These are phyloP conservation scores for Poecilia latipinna DNA, from an alignment of 2,113 vertebrate species.

Conservation along the genomic window DNA sequence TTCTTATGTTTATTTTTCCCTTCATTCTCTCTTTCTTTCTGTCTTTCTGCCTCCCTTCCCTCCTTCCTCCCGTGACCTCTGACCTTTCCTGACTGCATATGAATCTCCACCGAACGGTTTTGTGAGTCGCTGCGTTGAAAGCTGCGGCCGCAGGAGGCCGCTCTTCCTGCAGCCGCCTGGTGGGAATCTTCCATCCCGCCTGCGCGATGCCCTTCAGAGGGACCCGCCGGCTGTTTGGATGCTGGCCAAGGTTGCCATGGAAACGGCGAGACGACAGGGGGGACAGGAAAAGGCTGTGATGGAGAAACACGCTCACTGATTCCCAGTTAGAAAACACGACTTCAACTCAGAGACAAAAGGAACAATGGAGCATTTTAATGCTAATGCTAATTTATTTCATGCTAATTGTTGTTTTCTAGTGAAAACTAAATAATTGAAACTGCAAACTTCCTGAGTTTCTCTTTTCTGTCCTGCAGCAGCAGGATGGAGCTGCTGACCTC, in stretches of 20 bases:
- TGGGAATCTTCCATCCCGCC: slow-evolving; percentile 70
- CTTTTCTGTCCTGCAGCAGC: neutral
- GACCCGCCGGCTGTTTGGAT: slow-evolving; percentile 72
- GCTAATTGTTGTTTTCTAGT: neutral
- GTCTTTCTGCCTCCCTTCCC: too few species aligned
- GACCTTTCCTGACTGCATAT: too few species aligned
- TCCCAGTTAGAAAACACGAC: slow-evolving; percentile 2
- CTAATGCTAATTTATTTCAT: neutral
- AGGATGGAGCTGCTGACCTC: slow-evolving; percentile 6
- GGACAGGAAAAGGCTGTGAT: slow-evolving; percentile 47
- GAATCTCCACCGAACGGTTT: too few species aligned
- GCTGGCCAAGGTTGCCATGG: slow-evolving; percentile 77
- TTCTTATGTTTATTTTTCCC: too few species aligned
- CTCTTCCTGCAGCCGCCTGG: slow-evolving; percentile 53
- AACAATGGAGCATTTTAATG: neutral
- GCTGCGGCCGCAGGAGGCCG: too few species aligned
- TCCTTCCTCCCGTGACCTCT: too few species aligned
- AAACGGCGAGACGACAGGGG: slow-evolving; percentile 67
- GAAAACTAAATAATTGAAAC: slow-evolving; percentile 4
- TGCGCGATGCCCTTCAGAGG: slow-evolving; percentile 74
- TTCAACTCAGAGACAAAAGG: neutral
- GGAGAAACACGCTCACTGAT: slow-evolving; percentile 30
- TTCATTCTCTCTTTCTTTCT: too few species aligned
- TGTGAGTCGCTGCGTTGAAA: too few species aligned
- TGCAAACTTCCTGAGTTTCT: too few species aligned